phyloP scores from a whole-genome alignment of 2,888 invertebrate genomes.

The Anthophora plumipes region DNA sequence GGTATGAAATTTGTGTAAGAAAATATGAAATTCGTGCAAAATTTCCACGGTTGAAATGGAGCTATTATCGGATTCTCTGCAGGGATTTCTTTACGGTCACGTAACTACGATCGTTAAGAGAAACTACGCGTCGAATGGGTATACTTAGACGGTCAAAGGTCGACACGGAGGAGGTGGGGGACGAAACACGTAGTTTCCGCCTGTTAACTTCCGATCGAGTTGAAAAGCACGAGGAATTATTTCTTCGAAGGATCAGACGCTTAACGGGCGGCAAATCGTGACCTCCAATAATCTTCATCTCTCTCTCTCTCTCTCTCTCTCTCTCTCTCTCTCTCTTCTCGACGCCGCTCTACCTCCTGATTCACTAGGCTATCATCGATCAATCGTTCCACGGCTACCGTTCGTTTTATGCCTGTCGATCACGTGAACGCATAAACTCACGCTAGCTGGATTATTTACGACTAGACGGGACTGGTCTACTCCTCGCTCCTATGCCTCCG shows the following conservation, averaged over 20 bases:
- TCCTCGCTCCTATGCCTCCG: slow-evolving; percentile 23
- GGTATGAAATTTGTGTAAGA: slow-evolving; percentile 8
- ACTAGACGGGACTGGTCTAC: slow-evolving; percentile 5
- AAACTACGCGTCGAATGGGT: slow-evolving; percentile 25
- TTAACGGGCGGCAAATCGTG: slow-evolving; percentile 61
- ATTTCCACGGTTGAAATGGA: slow-evolving; percentile 21
- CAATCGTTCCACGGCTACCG: slow-evolving; percentile 68
- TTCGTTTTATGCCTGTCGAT: slow-evolving; percentile 73
- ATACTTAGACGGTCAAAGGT: slow-evolving; percentile 35
- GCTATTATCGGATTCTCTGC: slow-evolving; percentile 30
- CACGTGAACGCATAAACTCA: slow-evolving; percentile 59
- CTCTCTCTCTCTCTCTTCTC: slow-evolving; percentile 57
- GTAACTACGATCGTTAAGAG: slow-evolving; percentile 35
- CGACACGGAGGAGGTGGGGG: not conserved
- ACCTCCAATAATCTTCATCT: slow-evolving; percentile 64
- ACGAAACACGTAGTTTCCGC: slow-evolving; percentile 38
- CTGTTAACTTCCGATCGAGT: slow-evolving; percentile 40
- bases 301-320: slow-evolving; percentile 67
- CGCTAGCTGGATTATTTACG: slow-evolving; percentile 55
- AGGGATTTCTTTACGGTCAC: slow-evolving; percentile 19
- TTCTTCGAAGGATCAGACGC: slow-evolving; percentile 30
- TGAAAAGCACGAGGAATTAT: slow-evolving; percentile 56
- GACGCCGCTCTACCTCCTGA: slow-evolving; percentile 63
- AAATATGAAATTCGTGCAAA: not conserved
- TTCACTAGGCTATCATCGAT: slow-evolving; percentile 67